Conservation (phyloP, 2,888 invertebrate genomes). For the Hofmannophila pseudospretella region DNA sequence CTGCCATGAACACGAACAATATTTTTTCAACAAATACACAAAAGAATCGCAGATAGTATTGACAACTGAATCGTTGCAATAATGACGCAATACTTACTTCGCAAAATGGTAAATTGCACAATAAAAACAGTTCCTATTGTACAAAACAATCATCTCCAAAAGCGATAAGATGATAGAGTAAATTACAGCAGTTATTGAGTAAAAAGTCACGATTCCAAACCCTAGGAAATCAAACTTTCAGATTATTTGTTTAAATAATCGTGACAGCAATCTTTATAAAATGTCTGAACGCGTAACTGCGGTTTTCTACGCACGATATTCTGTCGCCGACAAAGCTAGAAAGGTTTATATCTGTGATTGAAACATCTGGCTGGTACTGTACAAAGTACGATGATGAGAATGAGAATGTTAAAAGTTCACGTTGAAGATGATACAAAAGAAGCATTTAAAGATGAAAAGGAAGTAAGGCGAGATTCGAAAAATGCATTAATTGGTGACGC, state of each 20-base stretch:
- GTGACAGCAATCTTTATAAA: constrained; percentile 8
- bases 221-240: constrained; percentile 12
- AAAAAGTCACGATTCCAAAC: constrained; percentile 19
- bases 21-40: background rate
- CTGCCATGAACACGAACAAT: too few relatives aligned
- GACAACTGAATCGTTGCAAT: background rate
- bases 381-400: too few relatives aligned
- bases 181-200: constrained; percentile 13
- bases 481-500: constrained; percentile 63
- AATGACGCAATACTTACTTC: background rate
- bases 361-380: too few relatives aligned
- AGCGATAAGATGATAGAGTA: constrained; percentile 11
- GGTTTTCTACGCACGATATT: constrained; percentile 12
- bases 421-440: constrained; percentile 13
- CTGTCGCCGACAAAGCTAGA: too few relatives aligned
- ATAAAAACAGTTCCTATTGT: constrained; percentile 10
- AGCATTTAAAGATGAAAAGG: constrained; percentile 20
- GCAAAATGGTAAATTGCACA: constrained; percentile 7
- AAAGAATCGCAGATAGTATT: background rate
- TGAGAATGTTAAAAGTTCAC: background rate
- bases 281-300: constrained; percentile 3
- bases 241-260: constrained; percentile 10
- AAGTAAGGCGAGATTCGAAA: constrained; percentile 32
- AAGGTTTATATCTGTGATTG: too few relatives aligned
- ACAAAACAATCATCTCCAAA: constrained; percentile 16